Percentiles rank a stretch among this genome's conserved stretches.
These are phyloP conservation scores for Phalloptychus januarius DNA, from an alignment of 2,797 vertebrate species.

Conservation along the genomic window DNA sequence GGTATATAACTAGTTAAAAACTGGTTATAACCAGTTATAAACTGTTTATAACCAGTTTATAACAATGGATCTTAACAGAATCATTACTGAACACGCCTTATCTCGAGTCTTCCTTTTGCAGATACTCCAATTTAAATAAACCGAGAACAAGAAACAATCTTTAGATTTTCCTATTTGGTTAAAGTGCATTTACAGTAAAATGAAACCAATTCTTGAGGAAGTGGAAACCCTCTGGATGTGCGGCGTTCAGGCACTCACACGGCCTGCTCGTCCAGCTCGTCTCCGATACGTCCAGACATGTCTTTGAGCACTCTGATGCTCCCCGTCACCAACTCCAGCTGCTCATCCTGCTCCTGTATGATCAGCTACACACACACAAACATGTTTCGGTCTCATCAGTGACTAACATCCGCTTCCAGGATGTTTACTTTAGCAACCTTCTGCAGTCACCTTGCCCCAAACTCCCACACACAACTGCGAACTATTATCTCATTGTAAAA, in stretches of 20 bases:
- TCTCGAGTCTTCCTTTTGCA: background rate
- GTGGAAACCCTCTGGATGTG: background rate
- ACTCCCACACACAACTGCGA: background rate
- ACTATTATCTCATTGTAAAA: background rate
- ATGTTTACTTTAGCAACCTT: background rate
- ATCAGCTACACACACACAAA: slow-evolving; percentile 79
- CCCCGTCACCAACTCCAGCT: slow-evolving; percentile 86
- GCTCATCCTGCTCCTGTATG: slow-evolving; percentile 85
- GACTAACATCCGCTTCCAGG: background rate
- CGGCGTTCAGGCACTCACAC: slow-evolving; percentile 75
- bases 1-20: too few species aligned
- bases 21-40: too few species aligned
- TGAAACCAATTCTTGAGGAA: background rate
- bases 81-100: background rate
- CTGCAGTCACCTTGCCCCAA: background rate
- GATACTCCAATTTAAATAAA: background rate
- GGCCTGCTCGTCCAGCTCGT: slow-evolving; percentile 87
- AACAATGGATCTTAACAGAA: background rate
- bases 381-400: background rate
- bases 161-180: background rate
- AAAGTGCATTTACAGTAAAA: background rate
- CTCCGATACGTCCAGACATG: slow-evolving; percentile 85
- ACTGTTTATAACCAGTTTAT: too few species aligned
- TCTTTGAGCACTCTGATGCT: slow-evolving; percentile 88
- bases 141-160: background rate